These are phyloP conservation scores for Agonopterix heracliana DNA, from an alignment of 2,888 invertebrate species.

Conservation along the genomic window DNA sequence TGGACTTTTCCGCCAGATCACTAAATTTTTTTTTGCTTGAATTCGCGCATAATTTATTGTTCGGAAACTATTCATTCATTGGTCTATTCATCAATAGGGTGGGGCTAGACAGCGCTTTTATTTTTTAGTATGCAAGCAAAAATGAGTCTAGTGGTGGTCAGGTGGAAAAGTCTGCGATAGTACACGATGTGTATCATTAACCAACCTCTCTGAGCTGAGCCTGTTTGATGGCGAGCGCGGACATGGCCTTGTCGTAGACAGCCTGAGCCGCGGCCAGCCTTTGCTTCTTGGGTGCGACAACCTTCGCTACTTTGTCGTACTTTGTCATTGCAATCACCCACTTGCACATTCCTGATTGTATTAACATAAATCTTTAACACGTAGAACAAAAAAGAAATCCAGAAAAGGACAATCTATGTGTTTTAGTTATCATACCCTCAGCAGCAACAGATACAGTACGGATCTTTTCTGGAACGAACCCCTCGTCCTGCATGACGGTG, in stretches of 20 bases:
- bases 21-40: too few relatives aligned
- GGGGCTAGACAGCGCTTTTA: too few relatives aligned
- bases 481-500: conserved; percentile 87
- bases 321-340: conserved; percentile 97
- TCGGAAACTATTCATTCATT: too few relatives aligned
- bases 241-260: conserved; percentile 84
- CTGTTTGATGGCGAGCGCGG: conserved; percentile 85
- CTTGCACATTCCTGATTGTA: conserved; percentile 82
- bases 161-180: too few relatives aligned
- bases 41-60: too few relatives aligned
- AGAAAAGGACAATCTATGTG: too few relatives aligned
- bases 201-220: conserved; percentile 81
- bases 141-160: too few relatives aligned
- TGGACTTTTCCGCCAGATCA: too few relatives aligned
- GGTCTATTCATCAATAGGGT: too few relatives aligned
- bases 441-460: conserved; percentile 91
- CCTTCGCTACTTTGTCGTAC: conserved; percentile 94
- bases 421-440: conserved; percentile 76
- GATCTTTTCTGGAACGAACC: conserved; percentile 94
- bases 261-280: conserved; percentile 92
- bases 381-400: too few relatives aligned
- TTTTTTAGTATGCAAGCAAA: too few relatives aligned
- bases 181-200: too few relatives aligned
- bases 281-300: conserved; percentile 94
- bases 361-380: neutral